Conservation (phyloP, 2,113 vertebrate genomes). For the Limnothrissa miodon region DNA sequence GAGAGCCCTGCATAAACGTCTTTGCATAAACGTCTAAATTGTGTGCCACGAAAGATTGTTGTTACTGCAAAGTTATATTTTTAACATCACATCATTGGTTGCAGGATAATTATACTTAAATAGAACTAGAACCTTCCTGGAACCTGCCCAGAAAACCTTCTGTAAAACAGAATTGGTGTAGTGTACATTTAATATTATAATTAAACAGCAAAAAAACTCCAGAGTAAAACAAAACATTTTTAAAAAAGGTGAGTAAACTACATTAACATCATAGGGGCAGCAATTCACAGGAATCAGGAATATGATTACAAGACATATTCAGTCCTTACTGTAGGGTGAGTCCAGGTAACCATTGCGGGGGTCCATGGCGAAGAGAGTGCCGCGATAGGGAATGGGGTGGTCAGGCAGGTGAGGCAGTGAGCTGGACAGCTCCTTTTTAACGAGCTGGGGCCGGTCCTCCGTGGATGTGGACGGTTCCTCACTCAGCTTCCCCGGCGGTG, state of each 20-base stretch:
- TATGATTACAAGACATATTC: background rate
- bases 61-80: too few species aligned
- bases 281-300: too few species aligned
- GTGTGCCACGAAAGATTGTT: background rate
- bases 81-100: too few species aligned
- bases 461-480: constrained; percentile 96
- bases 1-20: background rate
- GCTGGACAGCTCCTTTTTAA: constrained; percentile 95
- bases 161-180: background rate
- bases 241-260: too few species aligned
- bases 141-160: background rate
- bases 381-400: constrained; percentile 86
- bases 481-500: constrained; percentile 78
- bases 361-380: constrained; percentile 92
- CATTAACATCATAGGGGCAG: too few species aligned
- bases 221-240: background rate
- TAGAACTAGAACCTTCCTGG: too few species aligned
- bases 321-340: constrained; percentile 84
- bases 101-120: too few species aligned
- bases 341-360: constrained; percentile 93
- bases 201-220: background rate
- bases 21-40: background rate
- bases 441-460: constrained; percentile 88
- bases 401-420: constrained; percentile 89
- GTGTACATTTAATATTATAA: background rate